phyloP scores from a whole-genome alignment of 2,888 invertebrate genomes.

The Mactromeris polynyma region DNA sequence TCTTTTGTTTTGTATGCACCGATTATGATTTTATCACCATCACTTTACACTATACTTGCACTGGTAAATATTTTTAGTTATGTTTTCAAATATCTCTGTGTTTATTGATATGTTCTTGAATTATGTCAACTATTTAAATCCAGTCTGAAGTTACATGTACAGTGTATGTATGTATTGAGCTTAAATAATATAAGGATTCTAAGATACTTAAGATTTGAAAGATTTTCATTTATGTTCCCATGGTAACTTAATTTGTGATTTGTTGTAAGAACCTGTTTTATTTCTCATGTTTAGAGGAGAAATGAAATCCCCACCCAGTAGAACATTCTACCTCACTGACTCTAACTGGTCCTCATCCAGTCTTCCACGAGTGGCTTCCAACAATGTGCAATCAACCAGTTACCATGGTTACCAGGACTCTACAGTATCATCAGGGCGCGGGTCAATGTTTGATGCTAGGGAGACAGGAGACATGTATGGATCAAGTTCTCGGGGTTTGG shows the following conservation, averaged over 20 bases:
- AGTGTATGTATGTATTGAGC: too few species aligned
- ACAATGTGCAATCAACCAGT: conserved; percentile 38
- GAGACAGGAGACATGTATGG: conserved; percentile 69
- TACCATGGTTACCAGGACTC: conserved; percentile 79
- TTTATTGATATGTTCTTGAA: not conserved
- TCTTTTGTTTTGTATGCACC: not conserved
- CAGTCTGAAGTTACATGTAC: too few species aligned
- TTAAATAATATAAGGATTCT: too few species aligned
- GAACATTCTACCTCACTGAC: conserved; percentile 67
- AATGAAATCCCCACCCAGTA: conserved; percentile 66
- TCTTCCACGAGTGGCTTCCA: conserved; percentile 62
- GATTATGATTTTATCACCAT: not conserved
- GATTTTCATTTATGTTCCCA: not conserved
- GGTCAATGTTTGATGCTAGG: conserved; percentile 79
- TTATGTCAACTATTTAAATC: not conserved
- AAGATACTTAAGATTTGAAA: not conserved
- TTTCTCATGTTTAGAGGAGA: conserved; percentile 64
- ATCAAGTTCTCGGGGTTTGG: conserved; percentile 63
- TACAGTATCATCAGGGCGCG: conserved; percentile 79
- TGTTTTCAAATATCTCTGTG: not conserved
- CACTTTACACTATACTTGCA: not conserved
- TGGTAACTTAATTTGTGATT: not conserved
- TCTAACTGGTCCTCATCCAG: conserved; percentile 63
- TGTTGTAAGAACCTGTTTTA: not conserved
- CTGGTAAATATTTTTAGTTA: not conserved